These are phyloP conservation scores for Daubentonia madagascariensis DNA, from an alignment of 2,113 vertebrate species.

Conservation along the genomic window DNA sequence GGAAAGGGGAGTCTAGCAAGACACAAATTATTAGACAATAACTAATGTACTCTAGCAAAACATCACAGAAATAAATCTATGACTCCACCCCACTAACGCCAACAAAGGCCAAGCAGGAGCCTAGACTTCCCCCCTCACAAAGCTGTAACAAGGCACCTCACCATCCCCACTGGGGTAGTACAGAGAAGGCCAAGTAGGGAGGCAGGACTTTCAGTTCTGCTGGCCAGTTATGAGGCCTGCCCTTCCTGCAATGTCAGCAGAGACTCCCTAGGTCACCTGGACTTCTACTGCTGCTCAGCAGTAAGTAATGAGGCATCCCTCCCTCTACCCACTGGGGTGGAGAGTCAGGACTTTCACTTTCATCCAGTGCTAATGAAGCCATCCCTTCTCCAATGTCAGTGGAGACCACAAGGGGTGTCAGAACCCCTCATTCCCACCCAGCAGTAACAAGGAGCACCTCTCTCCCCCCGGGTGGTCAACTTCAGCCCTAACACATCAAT, in stretches of 20 bases:
- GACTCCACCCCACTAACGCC: not conserved
- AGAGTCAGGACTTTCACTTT: not conserved
- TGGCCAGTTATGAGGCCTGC: not conserved
- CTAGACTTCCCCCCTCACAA: not conserved
- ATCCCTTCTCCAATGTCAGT: not conserved
- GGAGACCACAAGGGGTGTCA: not conserved
- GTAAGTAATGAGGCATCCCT: not conserved
- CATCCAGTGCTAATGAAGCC: not conserved
- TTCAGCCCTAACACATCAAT: not conserved
- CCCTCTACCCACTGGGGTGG: not conserved
- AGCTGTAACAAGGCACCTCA: not conserved
- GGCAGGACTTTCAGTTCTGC: not conserved
- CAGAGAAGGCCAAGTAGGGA: not conserved
- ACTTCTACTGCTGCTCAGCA: not conserved
- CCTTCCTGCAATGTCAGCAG: not conserved
- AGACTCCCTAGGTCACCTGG: not conserved
- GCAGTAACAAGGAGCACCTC: not conserved
- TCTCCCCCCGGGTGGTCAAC: not conserved
- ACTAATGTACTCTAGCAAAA: not conserved
- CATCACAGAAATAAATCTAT: not conserved
- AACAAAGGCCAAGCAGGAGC: not conserved
- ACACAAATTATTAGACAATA: not conserved
- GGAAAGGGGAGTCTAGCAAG: not conserved
- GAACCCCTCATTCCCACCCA: not conserved
- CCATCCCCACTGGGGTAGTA: too few relatives aligned